Evolutionary conservation across 2,797 vertebrate genomes (phyloP).

Genomic region (Anguilla anguilla): DNA sequence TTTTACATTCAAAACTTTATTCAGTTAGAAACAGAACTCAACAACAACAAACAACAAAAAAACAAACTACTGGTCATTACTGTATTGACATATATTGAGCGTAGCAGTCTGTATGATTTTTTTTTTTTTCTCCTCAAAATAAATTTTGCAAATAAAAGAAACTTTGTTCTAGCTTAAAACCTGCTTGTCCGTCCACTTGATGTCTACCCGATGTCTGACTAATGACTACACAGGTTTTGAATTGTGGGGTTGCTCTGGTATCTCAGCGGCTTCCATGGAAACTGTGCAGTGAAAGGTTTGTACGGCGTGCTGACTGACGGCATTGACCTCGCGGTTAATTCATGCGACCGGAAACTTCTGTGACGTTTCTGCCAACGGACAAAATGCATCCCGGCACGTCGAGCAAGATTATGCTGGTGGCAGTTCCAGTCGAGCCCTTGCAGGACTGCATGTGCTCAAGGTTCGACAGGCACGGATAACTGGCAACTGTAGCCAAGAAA

Average conservation of each 20-base stretch:
- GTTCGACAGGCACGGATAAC: no score
- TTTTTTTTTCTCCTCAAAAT: constrained; percentile 68
- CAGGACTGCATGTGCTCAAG: no score
- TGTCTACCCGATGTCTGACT: not conserved
- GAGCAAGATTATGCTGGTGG: no score
- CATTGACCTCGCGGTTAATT: not conserved
- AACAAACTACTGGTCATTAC: constrained; percentile 75
- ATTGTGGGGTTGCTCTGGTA: not conserved
- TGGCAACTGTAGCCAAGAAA: no score
- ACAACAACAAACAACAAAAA: not conserved
- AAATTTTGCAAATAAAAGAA: constrained; percentile 76
- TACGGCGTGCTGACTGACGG: not conserved
- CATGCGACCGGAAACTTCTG: not conserved
- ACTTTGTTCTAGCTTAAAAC: constrained; percentile 30
- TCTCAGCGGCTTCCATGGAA: not conserved
- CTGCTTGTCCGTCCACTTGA: not conserved
- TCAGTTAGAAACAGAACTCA: constrained; percentile 60
- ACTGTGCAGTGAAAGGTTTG: not conserved
- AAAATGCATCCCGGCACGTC: not conserved
- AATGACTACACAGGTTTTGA: not conserved
- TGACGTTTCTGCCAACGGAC: not conserved
- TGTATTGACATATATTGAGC: constrained; percentile 72
- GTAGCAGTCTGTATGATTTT: constrained; percentile 78
- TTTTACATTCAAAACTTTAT: constrained; percentile 68
- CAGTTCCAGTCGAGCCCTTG: no score